Evolutionary conservation across 2,888 invertebrate species (phyloP).

Genomic region (Graphium colonna): DNA sequence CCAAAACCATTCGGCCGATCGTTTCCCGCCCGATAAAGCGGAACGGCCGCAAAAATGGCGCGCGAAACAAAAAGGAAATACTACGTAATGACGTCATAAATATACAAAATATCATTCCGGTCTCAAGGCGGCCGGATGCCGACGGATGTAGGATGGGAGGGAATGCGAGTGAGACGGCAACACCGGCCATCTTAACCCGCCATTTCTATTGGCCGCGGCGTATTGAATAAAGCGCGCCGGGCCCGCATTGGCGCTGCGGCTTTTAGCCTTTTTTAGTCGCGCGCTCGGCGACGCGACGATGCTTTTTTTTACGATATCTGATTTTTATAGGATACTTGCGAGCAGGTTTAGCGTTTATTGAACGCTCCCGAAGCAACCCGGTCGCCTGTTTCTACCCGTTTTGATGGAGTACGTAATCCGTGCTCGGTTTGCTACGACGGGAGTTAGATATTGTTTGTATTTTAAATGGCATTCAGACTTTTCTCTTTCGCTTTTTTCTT

Average conservation of each 20-base stretch:
- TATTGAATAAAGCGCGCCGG: slow-evolving; percentile 50
- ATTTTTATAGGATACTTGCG: slow-evolving; percentile 58
- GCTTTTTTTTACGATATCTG: slow-evolving; percentile 51
- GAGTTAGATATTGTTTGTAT: not conserved
- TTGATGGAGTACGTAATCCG: slow-evolving; percentile 8
- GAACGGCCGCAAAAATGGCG: slow-evolving; percentile 37
- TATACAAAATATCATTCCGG: slow-evolving; percentile 33
- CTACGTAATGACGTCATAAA: slow-evolving; percentile 33
- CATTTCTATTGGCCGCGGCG: slow-evolving; percentile 53
- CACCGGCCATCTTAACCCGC: slow-evolving; percentile 48
- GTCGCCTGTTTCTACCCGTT: slow-evolving; percentile 13
- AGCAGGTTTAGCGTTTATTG: slow-evolving; percentile 48
- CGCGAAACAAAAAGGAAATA: slow-evolving; percentile 40
- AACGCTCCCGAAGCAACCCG: slow-evolving; percentile 40
- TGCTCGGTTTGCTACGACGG: not conserved
- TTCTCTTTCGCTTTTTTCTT: not conserved
- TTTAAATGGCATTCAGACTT: not conserved
- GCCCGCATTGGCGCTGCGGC: slow-evolving; percentile 39
- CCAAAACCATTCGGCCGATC: slow-evolving; percentile 31
- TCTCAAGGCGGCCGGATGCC: slow-evolving; percentile 33
- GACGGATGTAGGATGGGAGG: slow-evolving; percentile 31
- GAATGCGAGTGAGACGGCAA: slow-evolving; percentile 45
- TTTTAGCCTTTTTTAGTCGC: slow-evolving; percentile 41
- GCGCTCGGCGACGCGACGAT: slow-evolving; percentile 31
- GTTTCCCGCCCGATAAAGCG: slow-evolving; percentile 35